phyloP scores from a whole-genome alignment of 2,888 invertebrate genomes.

The Hirudinaria manillensis region DNA sequence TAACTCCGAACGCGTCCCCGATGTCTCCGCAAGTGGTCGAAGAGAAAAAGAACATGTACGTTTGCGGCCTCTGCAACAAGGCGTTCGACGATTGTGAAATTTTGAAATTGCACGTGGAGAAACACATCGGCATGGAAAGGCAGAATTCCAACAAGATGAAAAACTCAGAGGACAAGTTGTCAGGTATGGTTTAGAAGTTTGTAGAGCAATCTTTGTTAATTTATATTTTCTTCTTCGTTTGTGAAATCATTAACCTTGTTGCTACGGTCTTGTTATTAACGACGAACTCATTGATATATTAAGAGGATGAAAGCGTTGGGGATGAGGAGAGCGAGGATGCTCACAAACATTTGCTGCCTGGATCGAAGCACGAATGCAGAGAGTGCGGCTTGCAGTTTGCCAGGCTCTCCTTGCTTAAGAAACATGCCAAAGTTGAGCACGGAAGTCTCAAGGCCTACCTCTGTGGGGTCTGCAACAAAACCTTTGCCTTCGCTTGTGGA shows the following conservation, averaged over 20 bases:
- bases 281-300: background rate
- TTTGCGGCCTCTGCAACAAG: constrained; percentile 29
- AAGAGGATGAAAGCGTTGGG: constrained; percentile 16
- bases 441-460: constrained; percentile 25
- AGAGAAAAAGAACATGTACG: constrained; percentile 23
- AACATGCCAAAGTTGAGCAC: constrained; percentile 31
- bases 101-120: constrained; percentile 28
- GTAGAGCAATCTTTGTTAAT: background rate
- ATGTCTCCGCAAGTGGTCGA: background rate
- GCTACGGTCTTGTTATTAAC: background rate
- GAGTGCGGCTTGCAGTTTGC: constrained; percentile 26
- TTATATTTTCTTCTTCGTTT: no score
- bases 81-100: constrained; percentile 24
- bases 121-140: constrained; percentile 27
- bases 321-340: constrained; percentile 15
- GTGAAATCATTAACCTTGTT: no score
- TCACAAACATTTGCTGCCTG: background rate
- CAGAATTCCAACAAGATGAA: background rate
- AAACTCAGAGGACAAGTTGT: constrained; percentile 11
- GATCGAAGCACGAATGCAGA: constrained; percentile 22
- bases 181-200: constrained; percentile 7
- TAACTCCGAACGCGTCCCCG: background rate
- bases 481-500: constrained; percentile 27
- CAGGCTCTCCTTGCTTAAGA: constrained; percentile 24
- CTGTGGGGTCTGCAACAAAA: constrained; percentile 29